Base-by-base conservation (phyloP, 2,113 vertebrate species). In the Vidua chalybeata region DNA sequence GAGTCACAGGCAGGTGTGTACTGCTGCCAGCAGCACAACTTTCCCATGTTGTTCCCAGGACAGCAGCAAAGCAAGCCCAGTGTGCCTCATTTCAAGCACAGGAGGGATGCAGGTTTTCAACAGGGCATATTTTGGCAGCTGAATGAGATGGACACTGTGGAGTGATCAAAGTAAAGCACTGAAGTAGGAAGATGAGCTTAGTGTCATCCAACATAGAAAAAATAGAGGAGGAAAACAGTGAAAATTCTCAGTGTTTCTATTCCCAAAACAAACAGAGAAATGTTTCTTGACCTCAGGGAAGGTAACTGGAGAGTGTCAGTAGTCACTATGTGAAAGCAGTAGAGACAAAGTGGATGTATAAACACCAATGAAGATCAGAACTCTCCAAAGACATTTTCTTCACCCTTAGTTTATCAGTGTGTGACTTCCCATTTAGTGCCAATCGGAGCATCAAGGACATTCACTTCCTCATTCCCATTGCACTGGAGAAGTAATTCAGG, bases 1-100 rank as follows among this genome's bases (percentile, higher is more conserved):
- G 13, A 19, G 35, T 0, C 13, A 10, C 11, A 58, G 49, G 3
- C 16, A 67, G 56, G 15, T 1, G 11, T 5, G 30, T 7, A 6
- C 49, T 27, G 56, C 66, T 90, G 48, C 43, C 48, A 11, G 63
- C 1, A 14, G 55, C 59, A 80, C 54, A 41, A 4, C n/a, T 48
- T 45, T 11, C 7, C 31, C 24, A 2, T 13, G 43, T 0, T 24
- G 16, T 5, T 59, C 62, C 52, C 52, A 43, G 43, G 51, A 66
- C 58, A 62, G 37, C 22, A 45, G 39, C 55, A 86, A 8, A 64
- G 9, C 61, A 15, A 73, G 11, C 12, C 28, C n/a, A 84, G 23
- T 9, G 54, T 1, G 30, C 64, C 12, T 61, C 26, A 31, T 43
- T 72, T 41, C 49, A 69, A 51, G 69, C 59, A 15, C 6, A 63